Conservation (phyloP, 2,113 vertebrate species). For the Scophthalmus maximus region DNA sequence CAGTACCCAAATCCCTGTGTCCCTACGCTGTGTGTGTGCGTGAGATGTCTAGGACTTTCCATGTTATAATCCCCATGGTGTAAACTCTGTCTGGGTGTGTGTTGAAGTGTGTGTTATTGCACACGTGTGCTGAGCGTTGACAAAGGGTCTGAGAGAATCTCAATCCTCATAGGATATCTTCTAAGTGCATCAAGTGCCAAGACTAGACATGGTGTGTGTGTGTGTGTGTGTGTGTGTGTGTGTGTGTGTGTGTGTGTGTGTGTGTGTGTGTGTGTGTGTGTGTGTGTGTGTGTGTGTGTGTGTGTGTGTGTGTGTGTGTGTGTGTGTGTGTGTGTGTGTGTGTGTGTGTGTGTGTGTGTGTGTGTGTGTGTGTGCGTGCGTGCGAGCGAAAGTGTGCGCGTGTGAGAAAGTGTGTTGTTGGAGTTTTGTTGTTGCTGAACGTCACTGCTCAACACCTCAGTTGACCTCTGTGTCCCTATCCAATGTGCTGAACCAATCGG, state of each 20-base stretch:
- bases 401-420: not conserved
- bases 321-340: too few species aligned
- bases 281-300: not conserved
- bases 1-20: slow-evolving; percentile 43
- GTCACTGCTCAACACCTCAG: not conserved
- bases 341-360: too few species aligned
- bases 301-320: not conserved
- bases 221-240: too few species aligned
- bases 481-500: too few species aligned
- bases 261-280: too few species aligned
- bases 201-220: too few species aligned
- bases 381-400: too few species aligned
- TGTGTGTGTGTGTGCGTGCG: too few species aligned
- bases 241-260: too few species aligned
- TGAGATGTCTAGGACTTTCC: slow-evolving; percentile 37
- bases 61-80: slow-evolving; percentile 64
- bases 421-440: not conserved
- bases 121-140: not conserved
- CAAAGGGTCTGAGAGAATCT: not conserved
- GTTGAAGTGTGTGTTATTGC: slow-evolving; percentile 18
- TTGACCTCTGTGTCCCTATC: not conserved
- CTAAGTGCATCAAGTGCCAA: not conserved
- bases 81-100: slow-evolving; percentile 29
- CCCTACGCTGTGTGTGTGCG: not conserved
- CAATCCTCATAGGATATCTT: not conserved